Evolutionary conservation across 2,888 invertebrate species (phyloP), one percentile per base, ranked within the genome.

Genomic region (Torymus aiolomorphi): DNA sequence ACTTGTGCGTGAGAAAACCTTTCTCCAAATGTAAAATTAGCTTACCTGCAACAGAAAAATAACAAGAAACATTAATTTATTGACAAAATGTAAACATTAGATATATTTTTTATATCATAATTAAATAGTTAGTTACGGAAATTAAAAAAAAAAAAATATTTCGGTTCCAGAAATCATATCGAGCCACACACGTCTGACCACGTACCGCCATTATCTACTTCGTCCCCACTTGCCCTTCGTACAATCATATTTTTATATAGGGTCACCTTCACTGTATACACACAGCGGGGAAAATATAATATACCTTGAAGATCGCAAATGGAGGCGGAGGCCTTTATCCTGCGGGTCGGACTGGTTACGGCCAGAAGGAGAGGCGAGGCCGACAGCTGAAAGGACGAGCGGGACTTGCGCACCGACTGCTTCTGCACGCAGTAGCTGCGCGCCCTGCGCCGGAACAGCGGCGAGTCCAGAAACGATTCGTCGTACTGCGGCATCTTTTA

Each of bases 371-470:
- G 83, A 80, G 90, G 90, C 82, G 89, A 88, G 80, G 89, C 85
- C 76, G 89, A 84, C 81, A 89, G 86, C 83, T 87, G 86, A 80
- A 89, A 88, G 13, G 79, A 77, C 81, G 88, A 88, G 82, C 86
- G 87, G 75, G 88, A 88, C 84, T 88, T 88, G 57, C 88, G 86
- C 78, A 87, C 86, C 82, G 85, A 84, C 42, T 76, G 78, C 67
- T 88, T 90, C 71, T 89, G 88, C 82, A 90, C 87, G 78, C 88
- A 88, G 83, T 89, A 90, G 76, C 89, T 89, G 70, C 88, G 88
- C 57, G 88, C 87, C 56, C 90, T 89, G 63, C 89, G 88, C 78
- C 89, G 87, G 82, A 90, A 90, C 57, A 88, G 83, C 82, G 89
- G 89, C 82, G 89, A 89, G 81, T 89, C 88, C 70, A 89, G 86